phyloP scores from a whole-genome alignment of 2,888 invertebrate species.

The Omphaloscelis lunosa region DNA sequence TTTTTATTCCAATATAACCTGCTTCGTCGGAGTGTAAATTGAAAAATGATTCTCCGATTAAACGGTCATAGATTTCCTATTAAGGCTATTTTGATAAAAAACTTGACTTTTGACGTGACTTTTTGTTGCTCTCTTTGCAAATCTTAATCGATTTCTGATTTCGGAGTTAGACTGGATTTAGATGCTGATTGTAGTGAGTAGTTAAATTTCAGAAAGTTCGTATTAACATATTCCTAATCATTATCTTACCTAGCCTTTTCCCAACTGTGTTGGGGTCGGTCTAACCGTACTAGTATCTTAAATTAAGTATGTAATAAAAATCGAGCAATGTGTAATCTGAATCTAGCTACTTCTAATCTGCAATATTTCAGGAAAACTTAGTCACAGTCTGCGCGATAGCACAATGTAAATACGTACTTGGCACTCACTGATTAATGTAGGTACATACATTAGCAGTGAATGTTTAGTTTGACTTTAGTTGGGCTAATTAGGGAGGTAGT shows the following conservation, averaged over 20 bases:
- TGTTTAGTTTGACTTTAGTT: background rate
- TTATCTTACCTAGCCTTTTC: background rate
- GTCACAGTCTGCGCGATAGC: slow-evolving; percentile 4
- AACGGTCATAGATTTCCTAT: slow-evolving; percentile 22
- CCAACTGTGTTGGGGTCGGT: background rate
- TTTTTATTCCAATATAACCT: slow-evolving; percentile 16
- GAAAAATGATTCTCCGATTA: slow-evolving; percentile 23
- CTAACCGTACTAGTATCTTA: too few relatives aligned
- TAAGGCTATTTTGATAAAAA: slow-evolving; percentile 14
- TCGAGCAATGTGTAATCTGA: background rate
- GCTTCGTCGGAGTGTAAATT: slow-evolving; percentile 20
- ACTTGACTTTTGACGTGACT: background rate
- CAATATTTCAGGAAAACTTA: slow-evolving; percentile 5
- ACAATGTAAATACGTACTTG: slow-evolving; percentile 14
- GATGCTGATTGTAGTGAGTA: background rate
- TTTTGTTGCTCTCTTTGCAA: too few relatives aligned
- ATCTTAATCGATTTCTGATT: slow-evolving; percentile 7
- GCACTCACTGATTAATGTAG: slow-evolving; percentile 5
- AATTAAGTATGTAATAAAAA: background rate
- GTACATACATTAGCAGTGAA: background rate
- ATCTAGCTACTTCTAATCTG: slow-evolving; percentile 1
- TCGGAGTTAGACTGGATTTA: background rate
- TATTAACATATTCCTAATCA: too few relatives aligned
- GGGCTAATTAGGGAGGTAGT: background rate
- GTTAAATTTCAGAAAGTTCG: background rate